Conservation (phyloP, 2,888 invertebrate species). For the Spodoptera picta region DNA sequence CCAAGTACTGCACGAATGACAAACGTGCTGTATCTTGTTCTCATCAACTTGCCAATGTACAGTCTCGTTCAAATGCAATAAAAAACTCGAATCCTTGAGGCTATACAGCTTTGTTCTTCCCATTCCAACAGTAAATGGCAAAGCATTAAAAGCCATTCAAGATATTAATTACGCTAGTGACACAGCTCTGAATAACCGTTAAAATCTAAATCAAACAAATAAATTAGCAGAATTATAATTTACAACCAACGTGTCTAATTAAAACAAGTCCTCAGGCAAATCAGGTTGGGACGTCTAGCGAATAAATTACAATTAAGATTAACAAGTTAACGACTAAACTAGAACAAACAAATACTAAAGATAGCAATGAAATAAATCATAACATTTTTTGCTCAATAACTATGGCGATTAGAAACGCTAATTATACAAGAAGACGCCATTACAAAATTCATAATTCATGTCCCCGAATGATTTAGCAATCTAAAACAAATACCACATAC, state of each 20-base stretch:
- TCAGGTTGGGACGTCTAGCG: conserved; percentile 16
- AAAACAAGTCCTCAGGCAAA: conserved; percentile 34
- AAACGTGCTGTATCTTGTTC: conserved; percentile 40
- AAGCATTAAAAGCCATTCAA: too few species aligned
- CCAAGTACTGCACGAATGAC: conserved; percentile 6
- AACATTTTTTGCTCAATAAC: conserved; percentile 42
- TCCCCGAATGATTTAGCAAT: conserved; percentile 24
- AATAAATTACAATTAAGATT: conserved; percentile 50
- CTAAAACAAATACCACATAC: conserved; percentile 34
- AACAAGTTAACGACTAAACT: conserved; percentile 40
- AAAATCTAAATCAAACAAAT: too few species aligned
- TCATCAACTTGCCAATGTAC: conserved; percentile 5
- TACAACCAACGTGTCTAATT: conserved; percentile 26
- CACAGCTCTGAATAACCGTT: too few species aligned
- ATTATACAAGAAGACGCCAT: conserved; percentile 33
- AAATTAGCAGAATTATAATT: conserved; percentile 4
- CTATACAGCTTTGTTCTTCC: too few species aligned
- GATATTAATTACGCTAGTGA: too few species aligned
- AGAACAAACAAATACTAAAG: conserved; percentile 20
- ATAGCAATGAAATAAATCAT: conserved; percentile 30
- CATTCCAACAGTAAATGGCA: too few species aligned
- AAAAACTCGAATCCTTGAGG: conserved; percentile 1
- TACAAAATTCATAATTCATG: conserved; percentile 29
- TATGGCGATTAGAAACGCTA: conserved; percentile 20
- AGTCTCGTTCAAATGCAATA: conserved; percentile 12